phyloP scores from a whole-genome alignment of 2,888 invertebrate genomes.

The Meandrusa payeni region DNA sequence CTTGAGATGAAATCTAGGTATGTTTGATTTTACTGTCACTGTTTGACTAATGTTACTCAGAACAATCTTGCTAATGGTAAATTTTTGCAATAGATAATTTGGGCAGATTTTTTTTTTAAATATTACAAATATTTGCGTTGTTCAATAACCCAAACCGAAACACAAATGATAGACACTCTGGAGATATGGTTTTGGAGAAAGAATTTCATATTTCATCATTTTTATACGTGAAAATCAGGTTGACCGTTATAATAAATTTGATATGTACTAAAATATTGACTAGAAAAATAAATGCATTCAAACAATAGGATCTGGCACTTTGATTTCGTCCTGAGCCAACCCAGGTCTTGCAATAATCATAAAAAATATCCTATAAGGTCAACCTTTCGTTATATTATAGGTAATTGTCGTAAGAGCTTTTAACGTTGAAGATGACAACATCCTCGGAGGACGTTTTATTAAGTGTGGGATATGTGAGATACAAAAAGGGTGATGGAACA shows the following conservation, averaged over 20 bases:
- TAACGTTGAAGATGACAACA: conserved; percentile 83
- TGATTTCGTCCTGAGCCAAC: conserved; percentile 8
- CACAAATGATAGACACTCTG: conserved; percentile 63
- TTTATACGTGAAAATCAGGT: conserved; percentile 39
- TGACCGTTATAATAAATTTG: conserved; percentile 9
- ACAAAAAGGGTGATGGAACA: conserved; percentile 97
- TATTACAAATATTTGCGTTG: not conserved
- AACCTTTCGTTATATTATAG: conserved; percentile 18
- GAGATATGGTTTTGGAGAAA: conserved; percentile 56
- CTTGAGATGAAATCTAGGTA: conserved; percentile 92
- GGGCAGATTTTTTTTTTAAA: conserved; percentile 19
- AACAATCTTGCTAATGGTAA: no score
- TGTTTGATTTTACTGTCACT: no score
- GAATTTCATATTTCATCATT: conserved; percentile 48
- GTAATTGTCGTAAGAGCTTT: conserved; percentile 4
- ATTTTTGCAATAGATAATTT: no score
- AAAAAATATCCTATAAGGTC: conserved; percentile 22
- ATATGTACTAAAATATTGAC: conserved; percentile 2
- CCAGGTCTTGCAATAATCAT: conserved; percentile 16
- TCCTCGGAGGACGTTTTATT: conserved; percentile 97
- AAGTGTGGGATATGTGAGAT: conserved; percentile 94
- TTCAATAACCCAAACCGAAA: conserved; percentile 43
- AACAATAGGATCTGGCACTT: conserved; percentile 5
- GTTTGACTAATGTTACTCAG: no score
- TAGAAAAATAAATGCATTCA: conserved; percentile 4